A percentile compares a stretch with the other conserved stretches of the same genome.
Conservation (phyloP, 2,797 vertebrate genomes). For the Crocidura indochinensis region DNA sequence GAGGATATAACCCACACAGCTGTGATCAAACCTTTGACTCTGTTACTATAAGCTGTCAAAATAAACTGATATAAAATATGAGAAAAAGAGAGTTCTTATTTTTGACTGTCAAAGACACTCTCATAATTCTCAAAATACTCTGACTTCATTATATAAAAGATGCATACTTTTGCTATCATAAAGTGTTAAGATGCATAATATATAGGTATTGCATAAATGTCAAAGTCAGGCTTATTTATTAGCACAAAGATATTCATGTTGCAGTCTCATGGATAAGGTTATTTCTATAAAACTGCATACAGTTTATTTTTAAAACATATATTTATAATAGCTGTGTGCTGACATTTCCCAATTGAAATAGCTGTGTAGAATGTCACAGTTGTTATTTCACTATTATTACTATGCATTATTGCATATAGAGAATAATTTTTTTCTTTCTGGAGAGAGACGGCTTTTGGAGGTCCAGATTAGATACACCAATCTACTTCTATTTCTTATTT, state of each 20-base stretch:
- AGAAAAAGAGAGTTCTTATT: slow-evolving; percentile 77
- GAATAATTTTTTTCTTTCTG: not conserved
- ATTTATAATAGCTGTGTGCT: slow-evolving; percentile 68
- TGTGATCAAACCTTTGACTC: slow-evolving; percentile 87
- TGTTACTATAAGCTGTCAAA: slow-evolving; percentile 86
- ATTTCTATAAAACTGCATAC: not conserved
- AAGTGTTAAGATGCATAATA: not conserved
- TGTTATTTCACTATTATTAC: slow-evolving; percentile 75
- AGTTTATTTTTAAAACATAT: slow-evolving; percentile 70
- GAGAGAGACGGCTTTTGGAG: not conserved
- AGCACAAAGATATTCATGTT: not conserved
- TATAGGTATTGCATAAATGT: not conserved
- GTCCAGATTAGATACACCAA: not conserved
- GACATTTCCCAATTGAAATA: slow-evolving; percentile 67
- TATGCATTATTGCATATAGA: not conserved
- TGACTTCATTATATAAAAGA: slow-evolving; percentile 64
- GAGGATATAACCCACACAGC: slow-evolving; percentile 84
- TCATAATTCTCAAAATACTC: slow-evolving; percentile 77
- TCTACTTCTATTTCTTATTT: not conserved
- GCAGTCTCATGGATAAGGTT: slow-evolving; percentile 3
- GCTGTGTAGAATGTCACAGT: slow-evolving; percentile 65
- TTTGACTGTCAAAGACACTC: slow-evolving; percentile 79
- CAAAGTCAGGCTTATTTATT: slow-evolving; percentile 60
- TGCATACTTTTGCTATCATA: slow-evolving; percentile 24
- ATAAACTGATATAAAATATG: slow-evolving; percentile 78